Evolutionary conservation across 2,113 vertebrate genomes (phyloP).

Genomic region (Cyprinodon variegatus): DNA sequence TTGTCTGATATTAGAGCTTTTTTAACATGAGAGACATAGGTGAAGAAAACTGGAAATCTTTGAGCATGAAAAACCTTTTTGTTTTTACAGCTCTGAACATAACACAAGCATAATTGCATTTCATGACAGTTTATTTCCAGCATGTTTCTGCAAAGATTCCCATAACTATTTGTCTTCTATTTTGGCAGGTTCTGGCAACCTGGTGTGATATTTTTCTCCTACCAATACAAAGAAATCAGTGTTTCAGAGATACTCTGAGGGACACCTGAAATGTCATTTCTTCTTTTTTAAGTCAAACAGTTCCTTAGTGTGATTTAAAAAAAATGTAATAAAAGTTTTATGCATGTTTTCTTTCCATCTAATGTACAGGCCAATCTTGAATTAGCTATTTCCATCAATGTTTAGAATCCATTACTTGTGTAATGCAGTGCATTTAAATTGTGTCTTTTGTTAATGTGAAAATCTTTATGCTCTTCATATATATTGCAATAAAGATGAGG

Average conservation of each 20-base stretch:
- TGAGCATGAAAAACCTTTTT: background rate
- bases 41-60: background rate
- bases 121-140: constrained; percentile 58
- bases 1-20: background rate
- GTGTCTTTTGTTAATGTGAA: too few relatives aligned
- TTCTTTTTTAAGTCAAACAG: background rate
- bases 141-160: constrained; percentile 43
- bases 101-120: constrained; percentile 8
- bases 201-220: constrained; percentile 16
- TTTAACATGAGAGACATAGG: too few relatives aligned
- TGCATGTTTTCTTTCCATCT: background rate
- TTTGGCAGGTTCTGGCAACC: constrained; percentile 41
- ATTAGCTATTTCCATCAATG: background rate
- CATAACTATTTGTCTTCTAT: constrained; percentile 34
- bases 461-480: too few relatives aligned
- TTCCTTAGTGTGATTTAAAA: background rate
- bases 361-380: background rate
- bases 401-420: background rate
- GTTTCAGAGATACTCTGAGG: constrained; percentile 23
- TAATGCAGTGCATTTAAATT: too few relatives aligned
- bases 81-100: background rate
- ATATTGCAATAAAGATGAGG: too few relatives aligned
- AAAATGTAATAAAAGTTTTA: too few relatives aligned
- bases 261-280: constrained; percentile 1
- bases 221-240: constrained; percentile 18